Percentiles rank a stretch among this genome's conserved stretches.
Conservation (phyloP, 2,797 vertebrate genomes). For the Limnodromus scolopaceus region DNA sequence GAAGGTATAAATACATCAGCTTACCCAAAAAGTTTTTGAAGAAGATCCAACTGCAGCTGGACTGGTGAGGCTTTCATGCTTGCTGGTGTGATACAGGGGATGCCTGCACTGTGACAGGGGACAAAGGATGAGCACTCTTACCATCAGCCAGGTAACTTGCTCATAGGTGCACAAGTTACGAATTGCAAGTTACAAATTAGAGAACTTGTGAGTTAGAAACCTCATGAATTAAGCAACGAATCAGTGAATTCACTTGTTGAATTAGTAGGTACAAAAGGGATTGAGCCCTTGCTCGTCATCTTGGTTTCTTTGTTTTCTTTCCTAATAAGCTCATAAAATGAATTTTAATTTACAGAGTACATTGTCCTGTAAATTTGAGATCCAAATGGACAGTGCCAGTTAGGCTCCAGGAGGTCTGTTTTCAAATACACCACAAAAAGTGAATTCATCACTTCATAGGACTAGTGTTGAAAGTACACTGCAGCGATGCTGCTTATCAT, state of each 20-base stretch:
- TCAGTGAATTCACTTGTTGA: background rate
- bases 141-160: accelerated
- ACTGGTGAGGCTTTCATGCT: background rate
- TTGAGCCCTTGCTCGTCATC: background rate
- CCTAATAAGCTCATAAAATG: background rate
- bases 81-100: background rate
- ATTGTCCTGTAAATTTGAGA: background rate
- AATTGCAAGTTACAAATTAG: background rate
- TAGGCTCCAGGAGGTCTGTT: background rate
- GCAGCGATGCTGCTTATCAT: background rate
- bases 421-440: background rate
- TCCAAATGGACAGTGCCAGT: background rate
- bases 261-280: background rate
- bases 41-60: background rate
- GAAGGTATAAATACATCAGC: background rate
- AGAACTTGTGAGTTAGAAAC: background rate
- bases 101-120: background rate
- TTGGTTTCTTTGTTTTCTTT: background rate
- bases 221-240: background rate
- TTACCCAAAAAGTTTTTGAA: background rate
- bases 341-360: background rate
- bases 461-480: background rate
- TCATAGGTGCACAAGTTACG: background rate
- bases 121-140: background rate
- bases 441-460: background rate